Evolutionary conservation across 2,888 invertebrate species (phyloP).

Genomic region (Netelia melanura): DNA sequence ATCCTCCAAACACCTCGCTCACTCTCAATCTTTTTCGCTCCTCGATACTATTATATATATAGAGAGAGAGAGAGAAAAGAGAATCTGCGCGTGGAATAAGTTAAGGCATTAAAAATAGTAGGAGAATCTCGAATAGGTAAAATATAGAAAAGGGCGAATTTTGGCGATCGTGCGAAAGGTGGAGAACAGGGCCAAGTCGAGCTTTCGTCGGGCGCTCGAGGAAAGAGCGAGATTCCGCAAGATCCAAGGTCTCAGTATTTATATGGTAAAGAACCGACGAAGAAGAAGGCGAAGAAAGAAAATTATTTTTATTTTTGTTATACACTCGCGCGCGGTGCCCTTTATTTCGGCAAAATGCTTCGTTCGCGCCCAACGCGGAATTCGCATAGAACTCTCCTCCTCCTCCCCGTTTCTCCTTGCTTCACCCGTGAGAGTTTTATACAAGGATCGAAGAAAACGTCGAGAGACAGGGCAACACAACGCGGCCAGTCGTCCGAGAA

Average conservation of each 20-base stretch:
- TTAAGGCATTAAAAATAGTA: conserved; percentile 82
- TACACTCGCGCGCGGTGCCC: conserved; percentile 21
- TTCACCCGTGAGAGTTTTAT: conserved; percentile 13
- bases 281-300: background rate
- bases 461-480: conserved; percentile 17
- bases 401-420: background rate
- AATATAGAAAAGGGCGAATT: background rate
- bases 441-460: conserved; percentile 50
- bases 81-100: conserved; percentile 71
- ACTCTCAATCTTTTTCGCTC: conserved; percentile 69
- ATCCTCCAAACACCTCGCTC: conserved; percentile 38
- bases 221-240: conserved; percentile 72
- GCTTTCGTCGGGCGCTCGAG: conserved; percentile 39
- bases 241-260: conserved; percentile 56
- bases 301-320: conserved; percentile 58
- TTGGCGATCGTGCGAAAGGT: conserved; percentile 58
- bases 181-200: conserved; percentile 7
- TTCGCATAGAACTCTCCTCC: conserved; percentile 31
- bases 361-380: conserved; percentile 21
- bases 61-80: background rate
- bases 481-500: conserved; percentile 36
- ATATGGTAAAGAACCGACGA: background rate
- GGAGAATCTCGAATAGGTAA: conserved; percentile 62
- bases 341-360: conserved; percentile 57
- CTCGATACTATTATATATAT: conserved; percentile 43